Percentiles rank a stretch among this genome's conserved stretches.
Conservation (phyloP, 2,113 vertebrate species). For the Eolophus roseicapilla region DNA sequence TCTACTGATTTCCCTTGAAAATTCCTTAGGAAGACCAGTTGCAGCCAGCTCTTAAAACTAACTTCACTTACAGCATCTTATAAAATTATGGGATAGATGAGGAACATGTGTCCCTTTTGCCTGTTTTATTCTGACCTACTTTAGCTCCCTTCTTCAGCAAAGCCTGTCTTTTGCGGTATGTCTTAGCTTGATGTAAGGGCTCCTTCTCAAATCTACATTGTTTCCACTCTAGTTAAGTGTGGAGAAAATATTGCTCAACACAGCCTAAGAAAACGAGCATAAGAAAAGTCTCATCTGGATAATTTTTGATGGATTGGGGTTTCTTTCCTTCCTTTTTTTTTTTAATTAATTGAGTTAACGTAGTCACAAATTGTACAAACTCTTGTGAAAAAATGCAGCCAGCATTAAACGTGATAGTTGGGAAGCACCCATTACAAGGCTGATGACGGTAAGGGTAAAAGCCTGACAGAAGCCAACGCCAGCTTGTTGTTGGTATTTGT, state of each 20-base stretch:
- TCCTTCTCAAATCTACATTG: not conserved
- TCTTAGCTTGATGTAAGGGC: not conserved
- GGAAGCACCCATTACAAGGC: not conserved
- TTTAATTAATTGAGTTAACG: not conserved
- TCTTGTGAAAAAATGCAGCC: not conserved
- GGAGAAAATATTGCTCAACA: not conserved
- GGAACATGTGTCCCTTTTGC: not conserved
- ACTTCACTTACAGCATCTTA: not conserved
- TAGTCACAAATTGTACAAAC: not conserved
- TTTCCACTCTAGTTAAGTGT: not conserved
- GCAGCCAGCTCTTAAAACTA: not conserved
- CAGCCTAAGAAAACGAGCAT: not conserved
- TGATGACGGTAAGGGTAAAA: not conserved
- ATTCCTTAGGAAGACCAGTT: not conserved
- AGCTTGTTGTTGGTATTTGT: accelerated
- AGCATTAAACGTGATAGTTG: not conserved
- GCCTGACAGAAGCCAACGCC: not conserved
- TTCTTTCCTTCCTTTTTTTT: not conserved
- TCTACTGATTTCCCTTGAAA: not conserved
- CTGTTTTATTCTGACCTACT: not conserved
- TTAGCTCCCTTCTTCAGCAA: not conserved
- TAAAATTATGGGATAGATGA: not conserved
- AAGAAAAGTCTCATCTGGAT: not conserved
- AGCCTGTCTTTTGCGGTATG: not conserved
- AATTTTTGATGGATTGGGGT: not conserved